These are phyloP conservation scores for Rhegmatorhina hoffmannsi DNA, from an alignment of 2,113 vertebrate genomes.

Conservation along the genomic window DNA sequence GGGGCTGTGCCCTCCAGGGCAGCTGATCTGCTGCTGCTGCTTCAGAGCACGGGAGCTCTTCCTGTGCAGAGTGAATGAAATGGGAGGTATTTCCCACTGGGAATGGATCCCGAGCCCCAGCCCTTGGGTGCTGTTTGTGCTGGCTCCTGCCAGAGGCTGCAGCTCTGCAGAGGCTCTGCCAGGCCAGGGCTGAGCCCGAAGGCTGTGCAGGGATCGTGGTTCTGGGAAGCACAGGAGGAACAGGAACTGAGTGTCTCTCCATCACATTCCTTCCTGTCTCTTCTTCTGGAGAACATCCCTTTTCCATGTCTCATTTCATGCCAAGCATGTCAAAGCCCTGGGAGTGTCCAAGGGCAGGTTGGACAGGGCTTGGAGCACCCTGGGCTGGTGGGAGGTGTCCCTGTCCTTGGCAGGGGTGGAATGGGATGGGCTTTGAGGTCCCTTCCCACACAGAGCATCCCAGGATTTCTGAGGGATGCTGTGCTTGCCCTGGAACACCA, in stretches of 20 bases:
- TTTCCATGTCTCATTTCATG: not conserved
- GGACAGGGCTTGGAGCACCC: not conserved
- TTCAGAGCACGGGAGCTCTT: no score
- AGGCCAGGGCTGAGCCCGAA: not conserved
- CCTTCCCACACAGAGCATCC: not conserved
- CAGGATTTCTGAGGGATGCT: not conserved
- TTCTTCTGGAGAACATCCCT: not conserved
- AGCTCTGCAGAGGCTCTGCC: not conserved
- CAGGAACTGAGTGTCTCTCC: not conserved
- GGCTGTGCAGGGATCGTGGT: fast-evolving
- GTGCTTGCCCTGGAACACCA: not conserved
- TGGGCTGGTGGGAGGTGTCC: not conserved
- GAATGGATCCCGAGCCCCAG: not conserved
- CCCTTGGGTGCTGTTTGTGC: not conserved
- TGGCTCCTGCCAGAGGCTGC: not conserved
- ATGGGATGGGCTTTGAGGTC: not conserved
- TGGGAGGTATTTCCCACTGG: not conserved
- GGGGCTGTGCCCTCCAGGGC: not conserved
- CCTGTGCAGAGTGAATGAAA: not conserved
- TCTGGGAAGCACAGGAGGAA: not conserved
- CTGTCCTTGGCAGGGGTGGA: not conserved
- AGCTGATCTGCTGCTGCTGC: not conserved
- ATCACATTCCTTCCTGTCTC: not conserved
- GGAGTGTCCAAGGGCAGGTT: not conserved
- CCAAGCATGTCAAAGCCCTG: not conserved